Percentiles rank a stretch among this genome's conserved stretches.
Conservation (phyloP, 2,888 invertebrate species). For the Glyphotaelius pellucidus region DNA sequence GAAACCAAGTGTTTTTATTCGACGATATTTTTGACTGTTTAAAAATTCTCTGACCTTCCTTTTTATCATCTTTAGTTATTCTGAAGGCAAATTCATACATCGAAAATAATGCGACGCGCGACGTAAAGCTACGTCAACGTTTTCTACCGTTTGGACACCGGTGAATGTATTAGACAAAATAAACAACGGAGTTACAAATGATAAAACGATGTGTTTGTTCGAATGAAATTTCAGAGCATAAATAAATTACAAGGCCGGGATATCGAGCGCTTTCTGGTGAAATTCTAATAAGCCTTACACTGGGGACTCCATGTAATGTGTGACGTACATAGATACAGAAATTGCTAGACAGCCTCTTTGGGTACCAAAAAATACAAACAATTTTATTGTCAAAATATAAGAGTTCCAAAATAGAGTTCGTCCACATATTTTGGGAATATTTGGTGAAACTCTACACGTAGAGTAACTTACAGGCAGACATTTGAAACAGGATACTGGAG, state of each 20-base stretch:
- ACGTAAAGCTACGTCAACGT: background rate
- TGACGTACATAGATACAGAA: background rate
- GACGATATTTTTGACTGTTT: background rate
- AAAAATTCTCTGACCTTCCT: background rate
- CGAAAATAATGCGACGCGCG: background rate
- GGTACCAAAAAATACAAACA: background rate
- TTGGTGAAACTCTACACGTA: too few relatives aligned
- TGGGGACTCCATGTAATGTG: background rate
- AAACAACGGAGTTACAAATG: conserved; percentile 2
- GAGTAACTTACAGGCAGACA: too few relatives aligned
- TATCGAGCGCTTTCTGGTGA: conserved; percentile 29
- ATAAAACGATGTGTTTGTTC: conserved; percentile 31
- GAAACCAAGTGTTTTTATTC: background rate
- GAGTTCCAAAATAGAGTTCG: background rate
- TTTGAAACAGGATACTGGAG: too few relatives aligned
- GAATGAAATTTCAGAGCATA: conserved; percentile 37
- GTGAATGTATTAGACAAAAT: conserved; percentile 23
- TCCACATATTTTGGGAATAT: too few relatives aligned
- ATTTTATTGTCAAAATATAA: background rate
- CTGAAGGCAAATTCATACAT: background rate
- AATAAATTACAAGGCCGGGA: conserved; percentile 36
- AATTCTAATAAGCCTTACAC: conserved; percentile 24
- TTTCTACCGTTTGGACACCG: background rate
- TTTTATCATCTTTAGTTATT: background rate
- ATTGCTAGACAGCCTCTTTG: background rate